Percentiles rank a stretch among this genome's conserved stretches.
phyloP scores from a whole-genome alignment of 2,888 invertebrate genomes.

The Megalurothrips usitatus region DNA sequence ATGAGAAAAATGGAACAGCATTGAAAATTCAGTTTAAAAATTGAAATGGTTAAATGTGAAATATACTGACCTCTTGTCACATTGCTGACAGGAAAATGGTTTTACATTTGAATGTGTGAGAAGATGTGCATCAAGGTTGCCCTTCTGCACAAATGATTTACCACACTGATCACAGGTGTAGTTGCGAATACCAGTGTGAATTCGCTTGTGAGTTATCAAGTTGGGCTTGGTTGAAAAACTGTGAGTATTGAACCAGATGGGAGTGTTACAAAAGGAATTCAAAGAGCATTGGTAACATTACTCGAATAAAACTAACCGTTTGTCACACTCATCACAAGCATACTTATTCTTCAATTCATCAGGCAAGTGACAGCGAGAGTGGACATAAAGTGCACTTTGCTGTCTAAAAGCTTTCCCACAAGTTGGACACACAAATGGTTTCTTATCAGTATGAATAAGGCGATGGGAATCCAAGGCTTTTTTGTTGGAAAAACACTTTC shows the following conservation, averaged over 20 bases:
- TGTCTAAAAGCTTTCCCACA: slow-evolving; percentile 56
- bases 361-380: slow-evolving; percentile 54
- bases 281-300: slow-evolving; percentile 18
- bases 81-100: slow-evolving; percentile 39
- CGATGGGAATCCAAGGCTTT: slow-evolving; percentile 50
- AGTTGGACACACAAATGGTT: slow-evolving; percentile 51
- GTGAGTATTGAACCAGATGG: slow-evolving; percentile 43
- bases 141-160: slow-evolving; percentile 43
- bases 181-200: slow-evolving; percentile 43
- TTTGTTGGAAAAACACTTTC: slow-evolving; percentile 54
- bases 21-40: neutral
- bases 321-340: slow-evolving; percentile 57
- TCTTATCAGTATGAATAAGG: slow-evolving; percentile 50
- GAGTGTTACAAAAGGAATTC: neutral
- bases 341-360: slow-evolving; percentile 54
- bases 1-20: neutral
- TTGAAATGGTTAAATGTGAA: neutral
- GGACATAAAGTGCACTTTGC: slow-evolving; percentile 54
- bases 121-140: slow-evolving; percentile 41
- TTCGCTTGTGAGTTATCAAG: slow-evolving; percentile 41
- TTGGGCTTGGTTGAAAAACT: slow-evolving; percentile 42
- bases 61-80: slow-evolving; percentile 38
- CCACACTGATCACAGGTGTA: slow-evolving; percentile 44
- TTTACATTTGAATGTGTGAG: slow-evolving; percentile 40
- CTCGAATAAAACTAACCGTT: slow-evolving; percentile 43